phyloP scores from a whole-genome alignment of 2,888 invertebrate species.

The Amiota mariae region DNA sequence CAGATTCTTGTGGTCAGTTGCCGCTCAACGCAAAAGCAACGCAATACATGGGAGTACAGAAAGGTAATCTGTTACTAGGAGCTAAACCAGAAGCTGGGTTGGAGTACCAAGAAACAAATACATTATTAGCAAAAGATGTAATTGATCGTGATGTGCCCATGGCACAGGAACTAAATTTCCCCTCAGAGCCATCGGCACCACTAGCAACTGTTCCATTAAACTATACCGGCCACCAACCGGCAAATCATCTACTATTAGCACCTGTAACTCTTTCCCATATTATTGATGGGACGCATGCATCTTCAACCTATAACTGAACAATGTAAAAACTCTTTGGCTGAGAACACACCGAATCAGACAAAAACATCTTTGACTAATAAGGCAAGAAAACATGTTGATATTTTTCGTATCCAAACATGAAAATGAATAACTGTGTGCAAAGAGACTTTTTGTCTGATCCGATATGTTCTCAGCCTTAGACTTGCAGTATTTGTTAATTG shows the following conservation, averaged over 20 bases:
- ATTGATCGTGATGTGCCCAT: slow-evolving; percentile 67
- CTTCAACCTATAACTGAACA: slow-evolving; percentile 34
- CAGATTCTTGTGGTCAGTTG: slow-evolving; percentile 73
- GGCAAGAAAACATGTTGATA: no score
- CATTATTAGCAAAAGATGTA: slow-evolving; percentile 65
- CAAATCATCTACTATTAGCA: slow-evolving; percentile 55
- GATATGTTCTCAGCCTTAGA: no score
- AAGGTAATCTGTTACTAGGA: slow-evolving; percentile 68
- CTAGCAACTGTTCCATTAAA: slow-evolving; percentile 64
- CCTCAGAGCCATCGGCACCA: slow-evolving; percentile 63
- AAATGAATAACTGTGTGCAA: no score
- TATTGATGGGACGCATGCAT: slow-evolving; percentile 31
- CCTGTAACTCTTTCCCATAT: slow-evolving; percentile 30
- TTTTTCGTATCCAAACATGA: no score
- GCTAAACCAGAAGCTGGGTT: slow-evolving; percentile 70
- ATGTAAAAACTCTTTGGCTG: neutral
- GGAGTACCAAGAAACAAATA: slow-evolving; percentile 68
- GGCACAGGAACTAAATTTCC: slow-evolving; percentile 66
- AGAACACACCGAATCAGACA: no score
- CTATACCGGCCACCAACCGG: slow-evolving; percentile 58
- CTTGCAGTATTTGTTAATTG: neutral
- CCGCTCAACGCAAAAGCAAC: slow-evolving; percentile 71
- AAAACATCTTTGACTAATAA: no score
- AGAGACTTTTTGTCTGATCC: no score
- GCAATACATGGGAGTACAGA: slow-evolving; percentile 71